Conservation (phyloP, 2,113 vertebrate genomes). For the Nyctereutes procyonoides region DNA sequence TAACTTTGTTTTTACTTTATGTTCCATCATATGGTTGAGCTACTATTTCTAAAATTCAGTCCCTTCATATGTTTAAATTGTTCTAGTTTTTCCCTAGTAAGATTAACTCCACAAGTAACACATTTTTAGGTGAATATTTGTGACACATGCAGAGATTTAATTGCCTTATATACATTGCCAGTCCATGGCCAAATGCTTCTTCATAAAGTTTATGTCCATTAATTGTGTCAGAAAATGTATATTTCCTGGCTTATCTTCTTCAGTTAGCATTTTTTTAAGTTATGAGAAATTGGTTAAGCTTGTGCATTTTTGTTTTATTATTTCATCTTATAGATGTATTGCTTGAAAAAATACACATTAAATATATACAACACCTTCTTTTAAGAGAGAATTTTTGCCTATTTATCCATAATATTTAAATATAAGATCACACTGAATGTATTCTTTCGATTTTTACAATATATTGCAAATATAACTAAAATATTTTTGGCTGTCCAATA, state of each 20-base stretch:
- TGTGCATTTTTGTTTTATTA: neutral
- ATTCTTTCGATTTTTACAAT: neutral
- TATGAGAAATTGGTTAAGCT: neutral
- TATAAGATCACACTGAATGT: neutral
- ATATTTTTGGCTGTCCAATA: neutral
- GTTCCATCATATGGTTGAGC: neutral
- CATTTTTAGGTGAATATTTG: slow-evolving; percentile 28
- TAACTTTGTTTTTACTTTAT: slow-evolving; percentile 52
- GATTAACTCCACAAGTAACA: neutral
- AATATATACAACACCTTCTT: neutral
- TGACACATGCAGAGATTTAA: neutral
- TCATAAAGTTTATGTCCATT: neutral
- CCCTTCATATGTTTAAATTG: neutral
- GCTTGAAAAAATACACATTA: neutral
- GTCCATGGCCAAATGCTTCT: neutral
- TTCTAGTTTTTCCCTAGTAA: neutral
- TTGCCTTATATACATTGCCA: neutral
- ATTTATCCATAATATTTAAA: neutral
- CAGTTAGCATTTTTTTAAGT: neutral
- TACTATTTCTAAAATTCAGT: neutral
- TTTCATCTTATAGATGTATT: neutral
- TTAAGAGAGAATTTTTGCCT: slow-evolving; percentile 22
- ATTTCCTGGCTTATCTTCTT: neutral
- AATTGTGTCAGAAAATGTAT: neutral
- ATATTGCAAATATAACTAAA: neutral